Evolutionary conservation across 2,113 vertebrate genomes (phyloP).

Genomic region (Recurvirostra avosetta): DNA sequence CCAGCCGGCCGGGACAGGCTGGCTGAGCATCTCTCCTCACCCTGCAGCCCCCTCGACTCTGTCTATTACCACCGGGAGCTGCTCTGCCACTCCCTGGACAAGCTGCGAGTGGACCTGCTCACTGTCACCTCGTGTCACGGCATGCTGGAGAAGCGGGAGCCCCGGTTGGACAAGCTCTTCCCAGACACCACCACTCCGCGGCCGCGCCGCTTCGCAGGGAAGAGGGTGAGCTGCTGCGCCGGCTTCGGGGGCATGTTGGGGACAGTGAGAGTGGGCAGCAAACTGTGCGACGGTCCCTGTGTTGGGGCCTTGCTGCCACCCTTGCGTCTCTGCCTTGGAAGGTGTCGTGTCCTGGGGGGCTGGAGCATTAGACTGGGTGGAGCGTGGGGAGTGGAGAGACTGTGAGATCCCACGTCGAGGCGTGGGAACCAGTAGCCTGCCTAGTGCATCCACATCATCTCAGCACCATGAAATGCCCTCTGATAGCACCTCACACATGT

Average conservation of each 20-base stretch:
- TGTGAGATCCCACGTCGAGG: fast-evolving
- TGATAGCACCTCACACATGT: fast-evolving
- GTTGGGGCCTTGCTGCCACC: fast-evolving
- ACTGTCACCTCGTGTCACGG: conserved; percentile 91
- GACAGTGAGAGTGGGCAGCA: fast-evolving
- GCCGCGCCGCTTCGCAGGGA: conserved; percentile 82
- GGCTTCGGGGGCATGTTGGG: fast-evolving
- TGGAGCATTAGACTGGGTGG: not conserved
- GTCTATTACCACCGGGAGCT: conserved; percentile 94
- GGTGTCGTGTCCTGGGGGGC: fast-evolving
- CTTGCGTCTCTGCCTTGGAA: fast-evolving
- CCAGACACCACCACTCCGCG: conserved; percentile 84
- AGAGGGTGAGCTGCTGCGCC: conserved; percentile 76
- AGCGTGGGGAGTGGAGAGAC: not conserved
- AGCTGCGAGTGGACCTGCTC: conserved; percentile 90
- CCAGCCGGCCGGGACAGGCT: too few species aligned
- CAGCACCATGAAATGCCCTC: not conserved
- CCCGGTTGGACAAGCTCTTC: conserved; percentile 90
- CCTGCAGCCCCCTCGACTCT: conserved; percentile 74
- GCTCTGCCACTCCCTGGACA: conserved; percentile 91
- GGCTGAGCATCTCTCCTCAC: not conserved
- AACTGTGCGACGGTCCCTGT: fast-evolving
- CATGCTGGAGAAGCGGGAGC: conserved; percentile 87
- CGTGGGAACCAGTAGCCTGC: fast-evolving
- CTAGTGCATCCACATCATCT: fast-evolving